Evolutionary conservation across 2,797 vertebrate genomes (phyloP).

Genomic region (Octomys mimax): DNA sequence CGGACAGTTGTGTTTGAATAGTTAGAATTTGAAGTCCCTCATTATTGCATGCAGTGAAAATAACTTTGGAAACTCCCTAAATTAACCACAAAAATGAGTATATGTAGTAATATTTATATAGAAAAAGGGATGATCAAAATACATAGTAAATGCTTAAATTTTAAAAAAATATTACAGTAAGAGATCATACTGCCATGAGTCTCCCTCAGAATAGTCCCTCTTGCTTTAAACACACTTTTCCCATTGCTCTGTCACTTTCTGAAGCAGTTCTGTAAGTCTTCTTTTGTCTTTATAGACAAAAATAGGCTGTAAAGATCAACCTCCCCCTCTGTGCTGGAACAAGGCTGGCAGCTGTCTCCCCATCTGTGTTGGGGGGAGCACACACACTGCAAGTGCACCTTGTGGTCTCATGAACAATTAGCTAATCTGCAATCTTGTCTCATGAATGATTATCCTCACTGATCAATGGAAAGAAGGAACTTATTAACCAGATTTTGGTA

Average conservation of each 20-base stretch:
- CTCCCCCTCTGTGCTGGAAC: background rate
- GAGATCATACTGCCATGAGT: background rate
- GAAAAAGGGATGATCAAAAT: background rate
- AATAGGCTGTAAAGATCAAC: background rate
- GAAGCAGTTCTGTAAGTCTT: background rate
- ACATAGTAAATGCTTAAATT: background rate
- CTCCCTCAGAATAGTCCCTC: background rate
- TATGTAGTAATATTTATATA: constrained; percentile 27
- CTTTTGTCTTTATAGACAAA: background rate
- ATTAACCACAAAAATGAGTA: background rate
- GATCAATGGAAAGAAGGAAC: background rate
- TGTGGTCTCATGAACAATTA: background rate
- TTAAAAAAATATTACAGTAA: background rate
- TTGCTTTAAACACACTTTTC: background rate
- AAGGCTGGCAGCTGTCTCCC: background rate
- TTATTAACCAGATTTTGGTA: constrained; percentile 1
- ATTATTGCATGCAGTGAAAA: constrained; percentile 13
- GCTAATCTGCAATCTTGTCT: background rate
- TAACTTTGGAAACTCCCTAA: constrained; percentile 2
- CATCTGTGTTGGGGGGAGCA: background rate
- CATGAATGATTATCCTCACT: background rate
- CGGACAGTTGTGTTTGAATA: background rate
- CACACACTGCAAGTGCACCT: background rate
- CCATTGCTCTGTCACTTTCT: background rate
- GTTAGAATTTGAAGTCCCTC: constrained; percentile 1